These are phyloP conservation scores for Melanotaenia boesemani DNA, from an alignment of 2,797 vertebrate species.

Conservation along the genomic window DNA sequence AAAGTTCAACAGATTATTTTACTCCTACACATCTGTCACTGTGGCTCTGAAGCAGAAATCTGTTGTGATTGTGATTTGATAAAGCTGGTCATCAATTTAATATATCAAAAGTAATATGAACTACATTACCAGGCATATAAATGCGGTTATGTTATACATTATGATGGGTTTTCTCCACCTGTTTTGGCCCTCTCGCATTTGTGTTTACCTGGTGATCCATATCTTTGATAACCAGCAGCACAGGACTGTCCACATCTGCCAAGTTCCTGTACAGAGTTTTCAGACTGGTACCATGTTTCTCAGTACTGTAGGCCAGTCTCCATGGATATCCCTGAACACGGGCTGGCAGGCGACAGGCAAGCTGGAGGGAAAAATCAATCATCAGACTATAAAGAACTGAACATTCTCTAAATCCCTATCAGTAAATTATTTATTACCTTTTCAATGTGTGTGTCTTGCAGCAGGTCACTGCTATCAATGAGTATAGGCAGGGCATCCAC, in stretches of 20 bases:
- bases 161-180: neutral
- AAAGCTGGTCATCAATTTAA: neutral
- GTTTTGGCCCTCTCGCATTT: neutral
- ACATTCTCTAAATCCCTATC: neutral
- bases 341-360: conserved; percentile 91
- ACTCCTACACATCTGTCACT: too few relatives aligned
- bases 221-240: conserved; percentile 94
- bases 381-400: neutral
- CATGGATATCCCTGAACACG: conserved; percentile 95
- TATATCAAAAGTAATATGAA: too few relatives aligned
- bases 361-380: conserved; percentile 73
- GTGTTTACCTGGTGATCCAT: conserved; percentile 92
- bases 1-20: neutral
- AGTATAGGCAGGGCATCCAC: conserved; percentile 86
- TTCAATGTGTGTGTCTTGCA: conserved; percentile 93
- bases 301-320: conserved; percentile 92
- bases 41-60: neutral
- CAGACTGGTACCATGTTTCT: conserved; percentile 93
- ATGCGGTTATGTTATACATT: neutral
- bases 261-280: conserved; percentile 96
- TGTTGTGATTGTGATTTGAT: neutral
- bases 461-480: conserved; percentile 87
- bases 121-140: neutral
- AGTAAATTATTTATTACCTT: conserved; percentile 82
- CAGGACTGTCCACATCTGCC: conserved; percentile 89